Evolutionary conservation across 2,113 vertebrate species (phyloP).

Genomic region (Amia ocellicauda): DNA sequence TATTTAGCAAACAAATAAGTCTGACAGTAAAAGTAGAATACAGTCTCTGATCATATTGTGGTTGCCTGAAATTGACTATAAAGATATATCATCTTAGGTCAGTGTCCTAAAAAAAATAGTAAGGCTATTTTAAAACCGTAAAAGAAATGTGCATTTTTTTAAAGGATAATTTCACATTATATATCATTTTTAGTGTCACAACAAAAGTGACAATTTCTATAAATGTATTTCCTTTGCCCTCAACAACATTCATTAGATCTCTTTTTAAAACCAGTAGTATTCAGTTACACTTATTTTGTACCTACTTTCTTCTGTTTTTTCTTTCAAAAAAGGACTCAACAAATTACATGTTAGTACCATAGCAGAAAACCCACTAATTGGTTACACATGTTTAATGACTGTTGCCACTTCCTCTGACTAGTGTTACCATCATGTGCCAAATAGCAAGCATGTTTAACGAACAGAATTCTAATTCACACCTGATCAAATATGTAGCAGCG

Average conservation of each 20-base stretch:
- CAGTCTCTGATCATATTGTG: too few relatives aligned
- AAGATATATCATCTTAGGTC: too few relatives aligned
- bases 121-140: too few relatives aligned
- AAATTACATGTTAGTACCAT: constrained; percentile 88
- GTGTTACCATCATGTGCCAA: constrained; percentile 75
- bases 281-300: constrained; percentile 60
- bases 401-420: constrained; percentile 86
- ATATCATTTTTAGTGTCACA: too few relatives aligned
- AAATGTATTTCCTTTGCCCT: constrained; percentile 15
- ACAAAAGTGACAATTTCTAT: too few relatives aligned
- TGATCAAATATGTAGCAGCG: constrained; percentile 74
- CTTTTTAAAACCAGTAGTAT: neutral
- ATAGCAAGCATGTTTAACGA: constrained; percentile 72
- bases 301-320: constrained; percentile 63
- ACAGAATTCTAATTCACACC: constrained; percentile 80
- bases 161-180: too few relatives aligned
- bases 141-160: too few relatives aligned
- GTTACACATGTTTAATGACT: constrained; percentile 98
- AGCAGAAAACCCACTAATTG: constrained; percentile 87
- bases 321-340: constrained; percentile 70
- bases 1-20: too few relatives aligned
- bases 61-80: too few relatives aligned
- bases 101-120: too few relatives aligned
- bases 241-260: neutral
- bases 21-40: too few relatives aligned